Evolutionary conservation across 2,113 vertebrate species (phyloP), one percentile per base, ranked within the genome.

Genomic region (Orcinus orca): DNA sequence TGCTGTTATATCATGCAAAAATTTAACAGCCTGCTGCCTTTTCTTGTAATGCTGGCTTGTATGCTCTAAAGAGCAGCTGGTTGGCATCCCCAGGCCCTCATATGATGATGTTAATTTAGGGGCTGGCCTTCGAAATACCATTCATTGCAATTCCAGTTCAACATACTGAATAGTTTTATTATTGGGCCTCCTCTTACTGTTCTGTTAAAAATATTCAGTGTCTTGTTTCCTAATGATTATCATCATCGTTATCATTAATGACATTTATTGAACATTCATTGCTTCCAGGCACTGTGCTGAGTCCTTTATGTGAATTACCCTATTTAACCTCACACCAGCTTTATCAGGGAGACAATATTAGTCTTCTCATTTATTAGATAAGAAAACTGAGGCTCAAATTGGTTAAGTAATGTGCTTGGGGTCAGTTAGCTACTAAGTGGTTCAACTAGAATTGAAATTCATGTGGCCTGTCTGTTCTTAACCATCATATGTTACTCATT

Each of bases 171-270:
- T 60, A 70, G 68, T 77, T 95, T 55, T 84, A 89, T 88, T 95
- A 62, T 71, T 50, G n/a, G 3, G 25, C 15, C 77, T 90, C 85
- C 71, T 58, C 79, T 94, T 58, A 81, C 68, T 55, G 44, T 93
- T 93, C 70, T 65, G 33, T 92, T 96, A 67, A 96, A 90, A 90
- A 92, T 65, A 85, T 65, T 95, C 3, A 38, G 88, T 92, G 85
- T 94, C 88, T 88, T 97, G 60, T 95, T 97, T 97, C 80, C 50
- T 82, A 80, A 62, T 50, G 81, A 96, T 77, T 58, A 77, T 81
- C 71, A 91, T 82, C 62, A 85, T 74, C 58, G 26, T 95, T 50
- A 90, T 79, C 84, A 90, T 85, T 88, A 76, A 60, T 65, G 96
- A 91, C 76, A 62, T 97, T 93, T 90, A 96, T 85, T 88, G 67